These are phyloP conservation scores for Micromys minutus DNA, from an alignment of 2,113 vertebrate genomes.

Conservation along the genomic window DNA sequence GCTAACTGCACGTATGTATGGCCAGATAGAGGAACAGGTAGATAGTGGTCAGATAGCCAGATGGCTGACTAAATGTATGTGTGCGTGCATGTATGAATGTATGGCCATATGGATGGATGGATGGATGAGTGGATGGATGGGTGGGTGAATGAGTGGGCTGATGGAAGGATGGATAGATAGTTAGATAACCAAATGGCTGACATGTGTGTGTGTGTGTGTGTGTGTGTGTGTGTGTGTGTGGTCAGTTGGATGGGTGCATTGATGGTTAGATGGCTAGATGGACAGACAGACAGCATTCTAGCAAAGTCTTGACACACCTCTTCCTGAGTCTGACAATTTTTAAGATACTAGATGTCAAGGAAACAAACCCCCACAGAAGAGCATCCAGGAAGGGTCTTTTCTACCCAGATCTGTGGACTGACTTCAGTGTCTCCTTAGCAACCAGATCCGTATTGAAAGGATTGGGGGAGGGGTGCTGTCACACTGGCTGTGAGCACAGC, in stretches of 20 bases:
- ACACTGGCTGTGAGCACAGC: not conserved
- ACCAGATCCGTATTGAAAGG: conserved; percentile 2
- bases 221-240: not conserved
- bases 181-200: not conserved
- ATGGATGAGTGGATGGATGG: not conserved
- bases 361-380: not conserved
- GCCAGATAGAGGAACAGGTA: too few relatives aligned
- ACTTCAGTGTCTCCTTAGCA: conserved; percentile 28
- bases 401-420: not conserved
- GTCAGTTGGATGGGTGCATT: not conserved
- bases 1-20: too few relatives aligned
- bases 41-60: too few relatives aligned
- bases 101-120: too few relatives aligned
- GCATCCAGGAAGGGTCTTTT: not conserved
- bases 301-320: not conserved
- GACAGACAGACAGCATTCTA: not conserved
- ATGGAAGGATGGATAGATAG: not conserved
- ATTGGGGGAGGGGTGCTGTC: not conserved
- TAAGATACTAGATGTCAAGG: not conserved
- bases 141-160: not conserved
- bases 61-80: not conserved
- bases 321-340: not conserved
- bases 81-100: too few relatives aligned
- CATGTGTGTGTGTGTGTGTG: not conserved
- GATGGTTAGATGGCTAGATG: not conserved